These are phyloP conservation scores for Periophthalmus magnuspinnatus DNA, from an alignment of 2,797 vertebrate species.

Conservation along the genomic window DNA sequence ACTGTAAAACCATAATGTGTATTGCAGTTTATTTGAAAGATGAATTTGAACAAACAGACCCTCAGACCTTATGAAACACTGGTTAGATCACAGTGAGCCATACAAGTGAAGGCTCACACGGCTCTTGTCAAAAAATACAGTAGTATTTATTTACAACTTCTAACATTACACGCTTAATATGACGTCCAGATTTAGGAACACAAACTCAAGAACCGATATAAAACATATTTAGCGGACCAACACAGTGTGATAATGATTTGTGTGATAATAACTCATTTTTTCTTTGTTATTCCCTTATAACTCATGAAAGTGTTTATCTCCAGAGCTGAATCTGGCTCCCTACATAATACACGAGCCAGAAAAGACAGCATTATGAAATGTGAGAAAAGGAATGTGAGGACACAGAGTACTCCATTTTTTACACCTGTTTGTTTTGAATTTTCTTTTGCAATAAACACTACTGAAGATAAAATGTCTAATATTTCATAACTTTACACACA, in stretches of 20 bases:
- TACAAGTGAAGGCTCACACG: not conserved
- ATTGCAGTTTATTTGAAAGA: not conserved
- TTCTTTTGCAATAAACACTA: not conserved
- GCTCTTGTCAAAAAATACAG: not conserved
- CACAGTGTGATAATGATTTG: not conserved
- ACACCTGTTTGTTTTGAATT: slow-evolving; percentile 5
- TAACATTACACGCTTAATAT: not conserved
- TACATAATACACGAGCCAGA: slow-evolving; percentile 63
- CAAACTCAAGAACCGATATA: not conserved
- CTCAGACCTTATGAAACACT: not conserved
- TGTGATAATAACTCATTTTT: not conserved
- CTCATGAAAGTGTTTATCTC: slow-evolving; percentile 64
- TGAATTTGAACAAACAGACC: not conserved
- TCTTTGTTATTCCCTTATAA: not conserved
- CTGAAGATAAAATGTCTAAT: slow-evolving; percentile 2
- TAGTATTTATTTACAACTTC: not conserved
- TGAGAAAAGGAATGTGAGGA: slow-evolving; percentile 23
- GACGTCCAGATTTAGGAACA: not conserved
- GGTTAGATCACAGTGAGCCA: not conserved
- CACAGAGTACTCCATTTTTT: not conserved
- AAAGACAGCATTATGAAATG: slow-evolving; percentile 77
- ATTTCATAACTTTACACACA: slow-evolving; percentile 4
- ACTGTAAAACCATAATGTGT: not conserved
- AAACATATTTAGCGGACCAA: not conserved
- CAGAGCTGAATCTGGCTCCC: slow-evolving; percentile 58